These are phyloP conservation scores for Mesoligia furuncula DNA, from an alignment of 2,888 invertebrate genomes.

Conservation along the genomic window DNA sequence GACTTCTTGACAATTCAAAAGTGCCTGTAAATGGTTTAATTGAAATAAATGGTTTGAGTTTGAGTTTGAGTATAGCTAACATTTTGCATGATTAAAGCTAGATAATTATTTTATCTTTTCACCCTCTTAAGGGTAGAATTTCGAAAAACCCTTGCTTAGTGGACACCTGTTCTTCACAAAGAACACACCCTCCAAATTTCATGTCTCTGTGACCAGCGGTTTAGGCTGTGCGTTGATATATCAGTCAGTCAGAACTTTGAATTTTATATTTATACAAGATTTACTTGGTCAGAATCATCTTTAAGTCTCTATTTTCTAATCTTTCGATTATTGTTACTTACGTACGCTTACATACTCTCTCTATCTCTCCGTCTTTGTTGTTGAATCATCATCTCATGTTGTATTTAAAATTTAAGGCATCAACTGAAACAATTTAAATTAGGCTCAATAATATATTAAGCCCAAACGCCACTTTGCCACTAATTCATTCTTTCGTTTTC, in stretches of 20 bases:
- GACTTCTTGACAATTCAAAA: no score
- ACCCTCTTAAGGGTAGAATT: no score
- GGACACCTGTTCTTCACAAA: no score
- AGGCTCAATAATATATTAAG: no score
- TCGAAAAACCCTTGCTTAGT: no score
- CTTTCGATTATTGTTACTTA: not conserved
- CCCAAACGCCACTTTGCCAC: not conserved
- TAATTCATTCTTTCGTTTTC: not conserved
- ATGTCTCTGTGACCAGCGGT: no score
- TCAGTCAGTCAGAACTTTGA: no score
- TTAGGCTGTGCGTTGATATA: no score
- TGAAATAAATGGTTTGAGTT: no score
- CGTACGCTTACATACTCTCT: not conserved
- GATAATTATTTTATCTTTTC: not conserved
- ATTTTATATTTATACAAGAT: not conserved
- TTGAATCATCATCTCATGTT: not conserved
- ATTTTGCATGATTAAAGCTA: not conserved
- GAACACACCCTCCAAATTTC: no score
- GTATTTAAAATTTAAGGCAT: not conserved
- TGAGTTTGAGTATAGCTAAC: no score
- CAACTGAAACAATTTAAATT: not conserved
- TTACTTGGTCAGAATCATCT: not conserved
- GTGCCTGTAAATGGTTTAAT: no score
- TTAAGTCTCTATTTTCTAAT: not conserved
- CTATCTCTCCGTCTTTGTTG: not conserved